Evolutionary conservation across 2,113 vertebrate genomes (phyloP).

Genomic region (Trinectes maculatus): DNA sequence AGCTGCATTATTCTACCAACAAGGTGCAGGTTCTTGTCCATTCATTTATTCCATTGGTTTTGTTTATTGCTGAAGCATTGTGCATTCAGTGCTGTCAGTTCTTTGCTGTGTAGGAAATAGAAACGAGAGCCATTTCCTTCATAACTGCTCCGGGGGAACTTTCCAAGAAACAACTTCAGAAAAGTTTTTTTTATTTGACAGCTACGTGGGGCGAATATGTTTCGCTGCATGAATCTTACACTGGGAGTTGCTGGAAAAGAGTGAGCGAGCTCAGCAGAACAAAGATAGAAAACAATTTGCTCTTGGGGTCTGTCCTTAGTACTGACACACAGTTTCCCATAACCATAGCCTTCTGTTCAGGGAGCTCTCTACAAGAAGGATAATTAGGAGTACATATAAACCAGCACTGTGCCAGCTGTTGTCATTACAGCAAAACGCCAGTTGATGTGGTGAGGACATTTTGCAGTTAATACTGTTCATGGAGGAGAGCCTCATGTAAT

Average conservation of each 20-base stretch:
- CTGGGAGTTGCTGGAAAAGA: constrained; percentile 20
- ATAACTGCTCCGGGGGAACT: constrained; percentile 30
- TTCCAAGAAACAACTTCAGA: constrained; percentile 25
- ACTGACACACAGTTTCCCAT: constrained; percentile 11
- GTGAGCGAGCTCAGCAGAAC: too few relatives aligned
- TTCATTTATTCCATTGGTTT: too few relatives aligned
- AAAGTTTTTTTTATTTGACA: constrained; percentile 53
- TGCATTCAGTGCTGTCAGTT: neutral
- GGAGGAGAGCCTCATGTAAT: constrained; percentile 27
- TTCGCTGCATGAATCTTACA: constrained; percentile 24
- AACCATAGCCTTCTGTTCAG: constrained; percentile 27
- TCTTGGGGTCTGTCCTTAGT: constrained; percentile 9
- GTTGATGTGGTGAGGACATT: constrained; percentile 37
- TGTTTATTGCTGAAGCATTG: neutral
- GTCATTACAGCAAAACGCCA: constrained; percentile 39
- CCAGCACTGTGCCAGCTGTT: constrained; percentile 45
- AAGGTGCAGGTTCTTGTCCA: too few relatives aligned
- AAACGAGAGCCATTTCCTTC: constrained; percentile 16
- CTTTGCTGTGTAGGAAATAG: constrained; percentile 9
- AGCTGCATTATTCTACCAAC: too few relatives aligned
- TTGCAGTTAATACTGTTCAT: constrained; percentile 20
- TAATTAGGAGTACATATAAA: constrained; percentile 36
- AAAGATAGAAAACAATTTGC: too few relatives aligned
- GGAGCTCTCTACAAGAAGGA: constrained; percentile 28
- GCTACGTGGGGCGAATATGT: constrained; percentile 39